Conservation (phyloP, 2,797 vertebrate genomes). For the Argentina silus region DNA sequence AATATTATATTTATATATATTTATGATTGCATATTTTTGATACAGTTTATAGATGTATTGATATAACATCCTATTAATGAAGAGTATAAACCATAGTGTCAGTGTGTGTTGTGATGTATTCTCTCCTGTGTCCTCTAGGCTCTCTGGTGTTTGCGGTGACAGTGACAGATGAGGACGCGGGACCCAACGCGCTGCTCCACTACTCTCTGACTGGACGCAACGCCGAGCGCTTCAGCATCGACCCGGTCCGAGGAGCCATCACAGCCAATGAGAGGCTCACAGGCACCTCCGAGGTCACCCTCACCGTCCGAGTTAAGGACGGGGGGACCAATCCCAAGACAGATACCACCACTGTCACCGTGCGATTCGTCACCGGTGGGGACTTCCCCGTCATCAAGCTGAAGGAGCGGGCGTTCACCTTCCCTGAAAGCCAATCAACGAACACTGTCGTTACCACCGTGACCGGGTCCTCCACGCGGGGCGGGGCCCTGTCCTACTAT, state of each 20-base stretch:
- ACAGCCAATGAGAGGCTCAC: constrained; percentile 84
- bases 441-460: constrained; percentile 88
- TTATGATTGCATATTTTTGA: too few relatives aligned
- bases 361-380: constrained; percentile 89
- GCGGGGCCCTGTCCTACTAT: constrained; percentile 90
- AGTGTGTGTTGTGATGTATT: neutral
- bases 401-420: constrained; percentile 85
- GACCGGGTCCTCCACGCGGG: constrained; percentile 86
- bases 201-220: constrained; percentile 91
- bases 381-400: constrained; percentile 89
- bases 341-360: constrained; percentile 94
- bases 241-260: constrained; percentile 90
- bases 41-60: too few relatives aligned
- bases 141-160: constrained; percentile 96
- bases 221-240: constrained; percentile 93
- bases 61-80: too few relatives aligned
- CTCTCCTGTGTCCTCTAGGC: constrained; percentile 72
- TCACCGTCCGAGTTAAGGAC: constrained; percentile 92
- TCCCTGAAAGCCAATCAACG: constrained; percentile 89
- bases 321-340: constrained; percentile 84
- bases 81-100: too few relatives aligned
- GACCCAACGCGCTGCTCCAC: constrained; percentile 91
- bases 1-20: too few relatives aligned
- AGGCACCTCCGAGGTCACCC: constrained; percentile 88
- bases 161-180: constrained; percentile 91